A percentile compares a stretch with the other conserved stretches of the same genome.
phyloP scores from a whole-genome alignment of 2,797 vertebrate genomes.

The Galago senegalensis region DNA sequence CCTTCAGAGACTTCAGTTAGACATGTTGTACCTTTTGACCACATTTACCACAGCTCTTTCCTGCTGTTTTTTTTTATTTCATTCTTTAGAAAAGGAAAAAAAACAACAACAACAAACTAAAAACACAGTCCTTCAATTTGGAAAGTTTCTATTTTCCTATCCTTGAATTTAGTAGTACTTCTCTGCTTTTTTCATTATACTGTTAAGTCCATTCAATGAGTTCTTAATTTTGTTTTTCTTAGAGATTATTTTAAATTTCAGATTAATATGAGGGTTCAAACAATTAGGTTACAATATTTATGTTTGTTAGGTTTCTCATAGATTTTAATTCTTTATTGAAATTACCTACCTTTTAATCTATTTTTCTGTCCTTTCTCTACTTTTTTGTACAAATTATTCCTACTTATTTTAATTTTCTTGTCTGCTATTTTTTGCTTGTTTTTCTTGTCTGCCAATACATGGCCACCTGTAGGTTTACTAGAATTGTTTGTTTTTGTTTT shows the following conservation, averaged over 20 bases:
- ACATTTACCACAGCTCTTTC: neutral
- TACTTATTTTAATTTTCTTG: conserved; percentile 10
- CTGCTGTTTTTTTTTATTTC: neutral
- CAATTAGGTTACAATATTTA: neutral
- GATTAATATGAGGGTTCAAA: too few species aligned
- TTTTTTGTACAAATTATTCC: neutral
- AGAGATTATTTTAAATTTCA: neutral
- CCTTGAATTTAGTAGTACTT: conserved; percentile 8
- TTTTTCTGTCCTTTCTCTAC: neutral
- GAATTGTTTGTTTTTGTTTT: neutral
- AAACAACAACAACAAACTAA: neutral
- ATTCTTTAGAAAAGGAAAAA: neutral
- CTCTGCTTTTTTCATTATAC: neutral
- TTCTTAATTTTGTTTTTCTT: neutral
- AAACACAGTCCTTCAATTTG: neutral
- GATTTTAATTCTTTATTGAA: conserved; percentile 28
- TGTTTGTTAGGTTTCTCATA: neutral
- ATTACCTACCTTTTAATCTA: neutral
- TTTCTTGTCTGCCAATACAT: neutral
- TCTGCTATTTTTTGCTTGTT: neutral
- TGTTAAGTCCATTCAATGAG: neutral
- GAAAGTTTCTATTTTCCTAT: conserved; percentile 3
- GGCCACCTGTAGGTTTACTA: neutral
- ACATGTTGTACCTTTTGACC: neutral
- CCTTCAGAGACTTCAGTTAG: neutral